These are phyloP conservation scores for Lepidocolaptes lacrymiger DNA, from an alignment of 2,797 vertebrate species.

Conservation along the genomic window DNA sequence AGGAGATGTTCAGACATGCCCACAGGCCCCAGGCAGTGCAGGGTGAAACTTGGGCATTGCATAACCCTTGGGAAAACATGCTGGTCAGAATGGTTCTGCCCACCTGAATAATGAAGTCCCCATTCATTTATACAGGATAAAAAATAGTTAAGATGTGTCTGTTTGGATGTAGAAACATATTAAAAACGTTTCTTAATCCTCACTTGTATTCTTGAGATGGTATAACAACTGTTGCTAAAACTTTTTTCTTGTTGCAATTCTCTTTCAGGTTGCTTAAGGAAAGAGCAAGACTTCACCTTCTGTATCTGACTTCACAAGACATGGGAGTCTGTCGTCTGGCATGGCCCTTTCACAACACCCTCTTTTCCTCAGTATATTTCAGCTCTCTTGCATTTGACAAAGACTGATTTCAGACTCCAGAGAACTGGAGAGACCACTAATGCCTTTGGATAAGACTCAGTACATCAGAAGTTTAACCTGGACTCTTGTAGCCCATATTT, in stretches of 20 bases:
- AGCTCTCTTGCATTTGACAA: not conserved
- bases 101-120: not conserved
- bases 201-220: not conserved
- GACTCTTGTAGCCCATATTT: not conserved
- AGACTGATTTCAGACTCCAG: not conserved
- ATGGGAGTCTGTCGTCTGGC: too few relatives aligned
- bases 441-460: not conserved
- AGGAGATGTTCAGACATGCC: not conserved
- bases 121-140: not conserved
- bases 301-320: not conserved
- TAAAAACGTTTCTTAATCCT: not conserved
- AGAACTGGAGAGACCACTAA: not conserved
- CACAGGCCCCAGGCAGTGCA: not conserved
- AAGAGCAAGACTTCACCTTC: not conserved
- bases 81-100: not conserved
- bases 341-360: too few relatives aligned
- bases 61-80: rapidly evolving
- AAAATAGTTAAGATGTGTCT: not conserved
- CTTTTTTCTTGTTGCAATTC: not conserved
- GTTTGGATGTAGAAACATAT: not conserved
- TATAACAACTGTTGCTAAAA: not conserved
- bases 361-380: not conserved
- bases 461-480: not conserved
- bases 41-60: not conserved
- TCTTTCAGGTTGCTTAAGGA: not conserved